Evolutionary conservation across 2,797 vertebrate genomes (phyloP).

Genomic region (Clarias platycephalus): DNA sequence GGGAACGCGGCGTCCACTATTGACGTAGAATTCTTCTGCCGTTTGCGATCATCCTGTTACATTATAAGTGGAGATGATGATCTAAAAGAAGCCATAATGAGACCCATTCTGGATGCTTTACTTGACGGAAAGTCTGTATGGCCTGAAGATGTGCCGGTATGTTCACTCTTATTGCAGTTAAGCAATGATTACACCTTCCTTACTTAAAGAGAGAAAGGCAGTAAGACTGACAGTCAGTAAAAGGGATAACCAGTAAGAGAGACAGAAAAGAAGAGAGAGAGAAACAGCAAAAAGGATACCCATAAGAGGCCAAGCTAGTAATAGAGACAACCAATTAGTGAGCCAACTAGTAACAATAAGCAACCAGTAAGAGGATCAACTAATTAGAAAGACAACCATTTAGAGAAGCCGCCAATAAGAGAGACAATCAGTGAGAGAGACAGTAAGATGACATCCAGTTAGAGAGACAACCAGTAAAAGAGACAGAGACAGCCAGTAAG

Average conservation of each 20-base stretch:
- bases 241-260: background rate
- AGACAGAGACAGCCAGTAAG: background rate
- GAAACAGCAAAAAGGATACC: background rate
- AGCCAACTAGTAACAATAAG: background rate
- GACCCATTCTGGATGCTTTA: constrained; percentile 82
- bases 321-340: background rate
- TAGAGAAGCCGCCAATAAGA: background rate
- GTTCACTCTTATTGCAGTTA: constrained; percentile 28
- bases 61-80: constrained; percentile 87
- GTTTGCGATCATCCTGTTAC: constrained; percentile 84
- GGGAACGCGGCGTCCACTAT: constrained; percentile 76
- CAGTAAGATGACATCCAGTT: too few species aligned
- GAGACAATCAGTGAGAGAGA: background rate
- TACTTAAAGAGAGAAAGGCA: background rate
- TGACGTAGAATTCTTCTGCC: constrained; percentile 81
- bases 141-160: constrained; percentile 78
- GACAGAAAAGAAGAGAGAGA: background rate
- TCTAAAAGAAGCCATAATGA: constrained; percentile 77
- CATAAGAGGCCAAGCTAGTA: too few species aligned
- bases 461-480: too few species aligned
- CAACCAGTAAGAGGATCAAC: background rate
- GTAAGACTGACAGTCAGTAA: background rate
- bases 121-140: constrained; percentile 83
- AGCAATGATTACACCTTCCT: background rate
- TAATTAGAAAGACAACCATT: background rate